Evolutionary conservation across 1,140 invertebrate genomes (phyloP).

Genomic region (Drosophila gunungcola): DNA sequence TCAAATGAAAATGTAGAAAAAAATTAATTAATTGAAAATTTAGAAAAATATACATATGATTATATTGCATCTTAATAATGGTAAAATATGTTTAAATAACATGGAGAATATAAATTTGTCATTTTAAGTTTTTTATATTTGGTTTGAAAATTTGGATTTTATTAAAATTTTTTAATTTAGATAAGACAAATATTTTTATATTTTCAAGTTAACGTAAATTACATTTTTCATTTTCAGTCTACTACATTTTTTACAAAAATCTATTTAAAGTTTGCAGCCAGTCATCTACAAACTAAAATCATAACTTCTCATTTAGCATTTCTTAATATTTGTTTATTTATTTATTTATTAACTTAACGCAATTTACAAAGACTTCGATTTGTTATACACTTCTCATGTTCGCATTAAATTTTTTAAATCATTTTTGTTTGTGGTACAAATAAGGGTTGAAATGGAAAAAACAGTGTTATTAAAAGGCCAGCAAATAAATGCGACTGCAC

Average conservation of each 20-base stretch:
- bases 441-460: slow-evolving; percentile 55
- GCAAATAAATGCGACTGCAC: slow-evolving; percentile 68
- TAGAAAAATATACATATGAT: slow-evolving; percentile 3
- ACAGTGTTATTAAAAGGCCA: slow-evolving; percentile 17
- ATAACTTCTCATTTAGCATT: slow-evolving; percentile 10
- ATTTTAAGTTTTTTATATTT: not conserved
- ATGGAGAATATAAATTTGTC: too few relatives aligned
- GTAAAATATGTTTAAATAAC: too few relatives aligned
- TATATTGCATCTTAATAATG: not conserved
- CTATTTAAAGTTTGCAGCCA: not conserved
- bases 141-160: slow-evolving; percentile 4
- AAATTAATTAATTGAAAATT: slow-evolving; percentile 1
- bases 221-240: slow-evolving; percentile 4
- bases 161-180: not conserved
- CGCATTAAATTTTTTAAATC: slow-evolving; percentile 37
- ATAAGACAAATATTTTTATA: not conserved
- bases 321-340: slow-evolving; percentile 62
- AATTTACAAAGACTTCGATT: slow-evolving; percentile 78
- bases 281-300: not conserved
- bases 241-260: not conserved
- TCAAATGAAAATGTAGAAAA: slow-evolving; percentile 1
- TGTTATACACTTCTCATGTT: slow-evolving; percentile 39
- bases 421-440: slow-evolving; percentile 40
- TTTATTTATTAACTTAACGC: slow-evolving; percentile 80
- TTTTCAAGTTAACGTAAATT: not conserved